Base-by-base conservation (phyloP, 2,797 vertebrate genomes). In the Mormyrops boulengeri region DNA sequence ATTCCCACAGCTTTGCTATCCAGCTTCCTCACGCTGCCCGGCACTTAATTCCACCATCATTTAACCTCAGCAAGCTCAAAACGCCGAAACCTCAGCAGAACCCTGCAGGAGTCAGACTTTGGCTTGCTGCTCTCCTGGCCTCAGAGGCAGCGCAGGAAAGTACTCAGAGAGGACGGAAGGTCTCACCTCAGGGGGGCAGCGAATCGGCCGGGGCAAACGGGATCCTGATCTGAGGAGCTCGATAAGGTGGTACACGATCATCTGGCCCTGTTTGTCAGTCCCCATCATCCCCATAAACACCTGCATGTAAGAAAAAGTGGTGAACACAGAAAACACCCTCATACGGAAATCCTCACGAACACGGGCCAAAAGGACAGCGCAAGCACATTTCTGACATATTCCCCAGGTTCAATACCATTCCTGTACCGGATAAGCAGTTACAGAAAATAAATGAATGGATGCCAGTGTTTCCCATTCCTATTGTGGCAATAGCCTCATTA, bases 221-320 rank as follows among this genome's bases (percentile, higher is more conserved):
- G 96, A 97, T 55, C 96, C 97, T 26, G 95, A 96, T 93, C 97
- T 98, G 90, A 97, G 93, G 92, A 99, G 97, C 89, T 98, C 97
- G 90, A 98, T 97, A 91, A 99, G 95, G 92, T 99, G 98, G 94
- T 98, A 99, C 1, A 99, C 98, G 60, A 99, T 99, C 99, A 99
- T 99, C 95, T 99, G 99, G 50, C 98, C 98, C 93, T 99, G 99
- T 92, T 99, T 99, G 93, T 99, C 98, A 87, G 96, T 97, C 17
- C 98, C 98, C 95, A 99, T 99, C 96, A 97, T 97, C 50, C 97
- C 96, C 98, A 99, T 99, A 91, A 99, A 99, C 92, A 99, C 97
- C 99, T 99, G 92, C 84, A 94, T 0, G 49, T 12, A 38, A 87
- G 47, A 87, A 53, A 55, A 57, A 41, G 26, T 19, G 1, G 12